These are phyloP conservation scores for Poeciliopsis occidentalis DNA, from an alignment of 2,113 vertebrate species.

Conservation along the genomic window DNA sequence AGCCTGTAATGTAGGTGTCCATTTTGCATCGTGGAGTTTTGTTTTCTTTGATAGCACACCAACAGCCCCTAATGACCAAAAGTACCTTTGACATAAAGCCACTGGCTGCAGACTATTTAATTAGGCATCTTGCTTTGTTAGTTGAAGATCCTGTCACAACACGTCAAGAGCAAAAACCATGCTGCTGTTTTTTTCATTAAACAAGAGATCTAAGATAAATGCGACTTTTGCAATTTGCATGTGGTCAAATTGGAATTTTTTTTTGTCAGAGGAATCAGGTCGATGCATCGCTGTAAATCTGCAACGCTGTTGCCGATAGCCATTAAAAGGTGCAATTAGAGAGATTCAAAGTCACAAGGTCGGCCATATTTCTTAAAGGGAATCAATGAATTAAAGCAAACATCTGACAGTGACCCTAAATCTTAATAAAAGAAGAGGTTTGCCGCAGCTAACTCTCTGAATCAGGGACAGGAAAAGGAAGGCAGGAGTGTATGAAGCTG, in stretches of 20 bases:
- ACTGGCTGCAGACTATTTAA: neutral
- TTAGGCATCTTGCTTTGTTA: conserved; percentile 19
- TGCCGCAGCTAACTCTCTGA: conserved; percentile 52
- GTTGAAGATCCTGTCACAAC: conserved; percentile 23
- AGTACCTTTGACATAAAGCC: neutral
- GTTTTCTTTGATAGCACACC: conserved; percentile 26
- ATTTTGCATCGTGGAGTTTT: conserved; percentile 2
- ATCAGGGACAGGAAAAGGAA: conserved; percentile 62
- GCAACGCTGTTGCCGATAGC: conserved; percentile 18
- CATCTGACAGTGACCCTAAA: conserved; percentile 37
- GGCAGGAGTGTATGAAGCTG: conserved; percentile 43
- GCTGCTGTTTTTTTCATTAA: conserved; percentile 33
- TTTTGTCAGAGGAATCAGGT: conserved; percentile 14
- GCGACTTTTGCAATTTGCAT: conserved; percentile 17
- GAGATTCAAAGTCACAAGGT: conserved; percentile 41
- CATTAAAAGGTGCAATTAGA: conserved; percentile 58
- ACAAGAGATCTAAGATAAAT: conserved; percentile 31
- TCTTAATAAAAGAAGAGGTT: conserved; percentile 52
- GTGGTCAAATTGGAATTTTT: conserved; percentile 8
- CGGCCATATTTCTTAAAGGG: conserved; percentile 24
- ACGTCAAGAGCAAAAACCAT: conserved; percentile 18
- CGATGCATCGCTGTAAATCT: conserved; percentile 29
- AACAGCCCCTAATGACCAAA: conserved; percentile 7
- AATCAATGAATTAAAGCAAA: conserved; percentile 47
- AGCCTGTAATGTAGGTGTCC: conserved; percentile 5